These are phyloP conservation scores for Bilobella aurantiaca DNA, from an alignment of 1,140 invertebrate genomes.

Conservation along the genomic window DNA sequence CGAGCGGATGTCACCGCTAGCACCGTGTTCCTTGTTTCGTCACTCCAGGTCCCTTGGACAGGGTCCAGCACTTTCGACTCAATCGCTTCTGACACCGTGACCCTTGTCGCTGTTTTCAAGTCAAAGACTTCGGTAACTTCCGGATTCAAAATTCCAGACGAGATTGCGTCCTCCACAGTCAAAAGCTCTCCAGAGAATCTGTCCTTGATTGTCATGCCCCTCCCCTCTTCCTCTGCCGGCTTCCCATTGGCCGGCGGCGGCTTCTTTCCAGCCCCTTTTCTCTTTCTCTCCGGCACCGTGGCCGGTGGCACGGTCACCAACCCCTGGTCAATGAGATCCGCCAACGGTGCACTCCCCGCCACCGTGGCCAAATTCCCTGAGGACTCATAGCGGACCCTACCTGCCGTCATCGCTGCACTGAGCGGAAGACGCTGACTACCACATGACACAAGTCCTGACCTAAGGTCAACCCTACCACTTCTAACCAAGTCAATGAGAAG, in stretches of 20 bases:
- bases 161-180: conserved; percentile 65
- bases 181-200: conserved; percentile 69
- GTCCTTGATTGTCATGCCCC: conserved; percentile 56
- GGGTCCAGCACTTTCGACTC: conserved; percentile 62
- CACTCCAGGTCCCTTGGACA: conserved; percentile 52
- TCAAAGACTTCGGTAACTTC: conserved; percentile 69
- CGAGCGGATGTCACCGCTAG: conserved; percentile 68
- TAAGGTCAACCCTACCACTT: not conserved
- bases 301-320: not conserved
- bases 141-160: conserved; percentile 62
- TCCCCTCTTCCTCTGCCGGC: no score
- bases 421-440: not conserved
- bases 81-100: conserved; percentile 70
- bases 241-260: conserved; percentile 6
- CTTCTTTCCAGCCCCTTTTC: conserved; percentile 16
- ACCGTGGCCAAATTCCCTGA: no score
- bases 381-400: not conserved
- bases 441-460: not conserved
- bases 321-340: not conserved
- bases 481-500: conserved; percentile 16
- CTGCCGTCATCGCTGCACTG: not conserved
- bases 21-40: conserved; percentile 60
- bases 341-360: not conserved
- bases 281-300: no score
- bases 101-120: conserved; percentile 59